These are phyloP conservation scores for Apis florea DNA, from an alignment of 1,140 invertebrate genomes.

Conservation along the genomic window DNA sequence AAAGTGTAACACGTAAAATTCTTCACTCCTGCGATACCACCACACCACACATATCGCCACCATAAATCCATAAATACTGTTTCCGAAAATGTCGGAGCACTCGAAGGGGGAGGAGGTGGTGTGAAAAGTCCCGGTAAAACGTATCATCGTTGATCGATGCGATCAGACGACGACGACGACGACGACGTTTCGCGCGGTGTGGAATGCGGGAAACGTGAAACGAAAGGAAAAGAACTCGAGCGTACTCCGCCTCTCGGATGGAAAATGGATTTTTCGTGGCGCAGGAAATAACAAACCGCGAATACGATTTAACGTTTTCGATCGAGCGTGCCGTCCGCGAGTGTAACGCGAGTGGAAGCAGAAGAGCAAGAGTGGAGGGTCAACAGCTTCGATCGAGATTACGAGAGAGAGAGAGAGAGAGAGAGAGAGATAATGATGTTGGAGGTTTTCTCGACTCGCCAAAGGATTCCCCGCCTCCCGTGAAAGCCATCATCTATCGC, in stretches of 20 bases:
- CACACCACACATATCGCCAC: too few species aligned
- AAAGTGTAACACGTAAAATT: too few species aligned
- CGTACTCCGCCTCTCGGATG: background rate
- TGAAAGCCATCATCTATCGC: slow-evolving; percentile 30
- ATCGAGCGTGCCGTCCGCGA: background rate
- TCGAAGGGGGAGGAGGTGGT: too few species aligned
- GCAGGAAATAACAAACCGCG: slow-evolving; percentile 27
- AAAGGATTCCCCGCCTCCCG: slow-evolving; percentile 2
- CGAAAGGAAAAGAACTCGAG: slow-evolving; percentile 4
- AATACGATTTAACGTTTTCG: slow-evolving; percentile 13
- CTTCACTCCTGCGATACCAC: too few species aligned
- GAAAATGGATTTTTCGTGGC: slow-evolving; percentile 39
- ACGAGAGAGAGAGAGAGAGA: background rate
- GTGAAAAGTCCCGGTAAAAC: background rate
- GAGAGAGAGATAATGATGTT: slow-evolving; percentile 20
- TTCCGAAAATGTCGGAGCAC: too few species aligned
- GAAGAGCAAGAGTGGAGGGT: background rate
- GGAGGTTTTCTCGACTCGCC: slow-evolving; percentile 27
- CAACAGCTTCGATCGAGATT: background rate
- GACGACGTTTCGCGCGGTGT: background rate
- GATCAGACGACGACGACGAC: background rate
- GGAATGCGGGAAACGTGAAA: background rate
- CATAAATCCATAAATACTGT: too few species aligned
- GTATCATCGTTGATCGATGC: background rate
- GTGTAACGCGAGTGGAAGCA: background rate